Evolutionary conservation across 2,888 invertebrate species (phyloP), one percentile per base, ranked within the genome.

Genomic region (Branchellion lobata): DNA sequence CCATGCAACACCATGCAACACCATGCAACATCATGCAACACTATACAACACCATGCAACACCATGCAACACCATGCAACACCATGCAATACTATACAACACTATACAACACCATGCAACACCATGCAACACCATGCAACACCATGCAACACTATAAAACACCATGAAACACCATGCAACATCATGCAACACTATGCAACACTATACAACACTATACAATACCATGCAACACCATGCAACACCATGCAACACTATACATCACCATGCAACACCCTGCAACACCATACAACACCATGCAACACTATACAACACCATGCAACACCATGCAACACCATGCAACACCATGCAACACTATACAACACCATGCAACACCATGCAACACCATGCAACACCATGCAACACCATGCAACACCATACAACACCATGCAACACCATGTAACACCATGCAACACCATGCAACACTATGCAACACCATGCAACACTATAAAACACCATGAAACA

Each of bases 21-120:
- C 29, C 68, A 68, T n/a, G 27, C 69, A 3, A 24, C 69, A 69
- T 18, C n/a, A 11, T 24, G 34, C 40, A 0, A 73, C 73, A 21
- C 73, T n/a, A n/a, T 5, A 69, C 68, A 68, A 68, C 68, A 1
- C 29, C 68, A 68, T n/a, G 27, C 69, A 3, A 24, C 69, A 69
- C 2, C n/a, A 11, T 24, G 34, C 40, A 0, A 73, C 73, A 21
- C 73, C n/a, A n/a, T 5, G 29, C 68, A 68, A 68, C 68, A 1
- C 29, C 68, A 68, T n/a, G 27, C 69, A 3, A 24, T 31, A 69
- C 2, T 27, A 11, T 24, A 33, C 40, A 0, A 73, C 73, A 21
- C 73, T n/a, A n/a, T 5, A 69, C 68, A 68, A 68, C 68, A 1
- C 29, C 68, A 68, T n/a, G 27, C 69, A 3, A 24, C 69, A 69